These are phyloP conservation scores for Leuciscus waleckii DNA, from an alignment of 2,797 vertebrate species.

Conservation along the genomic window DNA sequence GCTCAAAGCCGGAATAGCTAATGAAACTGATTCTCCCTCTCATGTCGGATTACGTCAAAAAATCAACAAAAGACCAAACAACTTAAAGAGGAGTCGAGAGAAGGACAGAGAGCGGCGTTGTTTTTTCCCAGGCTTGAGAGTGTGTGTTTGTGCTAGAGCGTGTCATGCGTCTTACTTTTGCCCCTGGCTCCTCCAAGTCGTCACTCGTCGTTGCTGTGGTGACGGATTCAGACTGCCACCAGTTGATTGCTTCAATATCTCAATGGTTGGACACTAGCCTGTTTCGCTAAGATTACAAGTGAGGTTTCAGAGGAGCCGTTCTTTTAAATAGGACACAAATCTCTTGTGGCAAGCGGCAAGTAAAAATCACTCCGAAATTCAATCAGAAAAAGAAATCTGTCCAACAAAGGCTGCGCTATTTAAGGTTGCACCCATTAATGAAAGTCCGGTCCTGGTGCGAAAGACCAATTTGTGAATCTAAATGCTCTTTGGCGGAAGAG, in stretches of 20 bases:
- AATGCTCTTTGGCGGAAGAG: conserved; percentile 35
- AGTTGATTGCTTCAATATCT: conserved; percentile 53
- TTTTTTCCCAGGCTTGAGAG: conserved; percentile 43
- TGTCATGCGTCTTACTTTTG: conserved; percentile 15
- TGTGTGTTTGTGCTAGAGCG: neutral
- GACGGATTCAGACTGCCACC: conserved; percentile 30
- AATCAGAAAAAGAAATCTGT: conserved; percentile 62
- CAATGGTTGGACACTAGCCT: conserved; percentile 26
- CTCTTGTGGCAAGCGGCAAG: conserved; percentile 53
- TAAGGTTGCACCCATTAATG: conserved; percentile 66
- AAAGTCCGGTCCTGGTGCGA: conserved; percentile 61
- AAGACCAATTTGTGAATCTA: conserved; percentile 63
- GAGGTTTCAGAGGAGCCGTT: conserved; percentile 57
- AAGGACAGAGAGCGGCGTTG: conserved; percentile 5
- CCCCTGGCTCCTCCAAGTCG: conserved; percentile 10
- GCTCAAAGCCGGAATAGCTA: conserved; percentile 52
- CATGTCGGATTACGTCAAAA: conserved; percentile 51
- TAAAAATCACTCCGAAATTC: conserved; percentile 60
- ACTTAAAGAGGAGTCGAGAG: conserved; percentile 20
- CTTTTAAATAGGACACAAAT: conserved; percentile 61
- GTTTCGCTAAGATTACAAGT: conserved; percentile 51
- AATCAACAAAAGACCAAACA: conserved; percentile 52
- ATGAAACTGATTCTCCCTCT: conserved; percentile 53
- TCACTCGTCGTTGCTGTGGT: conserved; percentile 40
- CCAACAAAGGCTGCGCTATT: conserved; percentile 60